A percentile compares a stretch with the other conserved stretches of the same genome.
These are phyloP conservation scores for Papilio polyxenes DNA, from an alignment of 1,140 invertebrate genomes.

Conservation along the genomic window DNA sequence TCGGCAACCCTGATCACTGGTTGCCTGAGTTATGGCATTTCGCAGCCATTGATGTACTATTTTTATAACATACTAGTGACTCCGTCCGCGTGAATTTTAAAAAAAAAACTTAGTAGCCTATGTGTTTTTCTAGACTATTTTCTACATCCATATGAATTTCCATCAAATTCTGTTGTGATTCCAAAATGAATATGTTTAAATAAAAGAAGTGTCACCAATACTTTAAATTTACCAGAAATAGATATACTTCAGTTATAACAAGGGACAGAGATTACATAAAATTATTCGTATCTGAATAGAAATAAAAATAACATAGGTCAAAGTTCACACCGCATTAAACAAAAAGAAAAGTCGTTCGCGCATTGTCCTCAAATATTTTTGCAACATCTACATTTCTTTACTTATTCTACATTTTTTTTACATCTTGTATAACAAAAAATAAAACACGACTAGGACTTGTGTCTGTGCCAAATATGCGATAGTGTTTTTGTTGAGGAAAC, in stretches of 20 bases:
- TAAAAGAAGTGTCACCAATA: no score
- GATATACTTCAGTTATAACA: background rate
- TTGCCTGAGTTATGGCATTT: no score
- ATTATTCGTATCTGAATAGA: background rate
- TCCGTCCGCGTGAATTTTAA: no score
- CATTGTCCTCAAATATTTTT: slow-evolving; percentile 4
- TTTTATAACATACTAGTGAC: no score
- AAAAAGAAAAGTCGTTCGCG: background rate
- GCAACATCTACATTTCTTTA: background rate
- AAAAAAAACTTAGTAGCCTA: background rate
- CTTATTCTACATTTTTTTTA: slow-evolving; percentile 4
- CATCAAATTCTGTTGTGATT: no score
- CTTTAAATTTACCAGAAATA: no score
- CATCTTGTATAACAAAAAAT: background rate
- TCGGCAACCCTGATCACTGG: no score
- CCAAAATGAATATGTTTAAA: no score
- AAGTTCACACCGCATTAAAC: background rate
- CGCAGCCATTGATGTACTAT: no score
- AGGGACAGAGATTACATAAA: background rate
- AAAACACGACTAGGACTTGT: slow-evolving; percentile 16
- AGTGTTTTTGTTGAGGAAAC: slow-evolving; percentile 24
- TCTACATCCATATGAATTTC: no score
- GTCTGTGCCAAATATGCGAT: slow-evolving; percentile 28
- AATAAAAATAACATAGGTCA: background rate
- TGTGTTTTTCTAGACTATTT: background rate